Evolutionary conservation across 2,888 invertebrate species (phyloP).

Genomic region (Oxystoma pomonae): DNA sequence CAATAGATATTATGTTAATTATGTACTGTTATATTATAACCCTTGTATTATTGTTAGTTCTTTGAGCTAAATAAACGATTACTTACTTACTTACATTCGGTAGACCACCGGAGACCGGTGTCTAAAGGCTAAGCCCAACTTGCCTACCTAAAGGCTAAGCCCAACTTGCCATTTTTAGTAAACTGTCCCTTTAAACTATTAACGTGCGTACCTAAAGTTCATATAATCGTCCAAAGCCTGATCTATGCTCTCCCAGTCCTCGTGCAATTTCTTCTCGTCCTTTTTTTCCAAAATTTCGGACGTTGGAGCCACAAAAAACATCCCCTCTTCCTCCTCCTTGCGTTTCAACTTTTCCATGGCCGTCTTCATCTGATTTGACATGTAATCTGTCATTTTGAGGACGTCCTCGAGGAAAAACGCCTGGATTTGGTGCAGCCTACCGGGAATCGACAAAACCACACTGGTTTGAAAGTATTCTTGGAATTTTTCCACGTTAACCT

Average conservation of each 20-base stretch:
- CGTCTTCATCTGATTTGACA: constrained; percentile 27
- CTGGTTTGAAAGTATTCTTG: constrained; percentile 76
- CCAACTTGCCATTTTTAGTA: no score
- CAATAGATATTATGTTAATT: no score
- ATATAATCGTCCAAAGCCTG: constrained; percentile 42
- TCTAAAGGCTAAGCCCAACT: no score
- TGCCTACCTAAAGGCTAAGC: no score
- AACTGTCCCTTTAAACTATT: no score
- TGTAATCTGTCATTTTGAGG: constrained; percentile 58
- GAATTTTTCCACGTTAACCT: constrained; percentile 65
- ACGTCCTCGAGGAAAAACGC: constrained; percentile 79
- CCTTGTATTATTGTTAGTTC: no score
- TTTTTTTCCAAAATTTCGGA: constrained; percentile 48
- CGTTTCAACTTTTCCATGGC: constrained; percentile 42
- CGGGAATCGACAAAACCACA: constrained; percentile 74
- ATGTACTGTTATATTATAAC: no score
- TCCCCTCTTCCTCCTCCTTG: constrained; percentile 48
- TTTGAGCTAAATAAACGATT: no score
- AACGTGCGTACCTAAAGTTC: constrained; percentile 65
- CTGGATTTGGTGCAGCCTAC: constrained; percentile 69
- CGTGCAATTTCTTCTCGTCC: constrained; percentile 11
- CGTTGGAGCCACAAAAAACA: no score
- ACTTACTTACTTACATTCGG: no score
- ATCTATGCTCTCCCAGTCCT: constrained; percentile 24
- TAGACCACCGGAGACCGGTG: no score